Base-by-base conservation (phyloP, 1,140 invertebrate species). In the Megalonaias nervosa region DNA sequence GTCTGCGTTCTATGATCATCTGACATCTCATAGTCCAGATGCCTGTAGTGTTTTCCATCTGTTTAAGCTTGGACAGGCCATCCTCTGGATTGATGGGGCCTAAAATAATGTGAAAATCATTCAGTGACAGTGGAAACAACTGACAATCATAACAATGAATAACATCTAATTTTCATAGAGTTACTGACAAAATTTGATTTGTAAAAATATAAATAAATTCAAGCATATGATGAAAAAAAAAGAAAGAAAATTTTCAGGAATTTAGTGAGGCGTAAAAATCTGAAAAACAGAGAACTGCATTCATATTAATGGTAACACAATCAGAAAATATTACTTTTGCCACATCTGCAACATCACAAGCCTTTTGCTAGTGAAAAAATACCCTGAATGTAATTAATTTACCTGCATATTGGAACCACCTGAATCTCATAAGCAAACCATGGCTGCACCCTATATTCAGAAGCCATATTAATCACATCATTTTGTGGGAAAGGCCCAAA, bases 11-110 rank as follows among this genome's bases (percentile, higher is more conserved):
- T 61, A 99, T 91, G 82, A 95, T 94, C 58, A 99, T 92, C 85
- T 97, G 94, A 96, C 99, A 98, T 89, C 98, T 98, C 92, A 99
- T 98, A 58, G 97, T 99, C 98, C 98, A 99, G 89, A 99, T 99
- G 83, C 97, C 97, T 85, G 97, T 98, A 56, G 96, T 96, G 91
- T 98, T 98, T 92, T 99, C 98, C 91, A 99, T 94, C 90, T 98
- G 96, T 31, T 98, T 92, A 65, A 99, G 93, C 60, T 97, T 93
- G 26, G 97, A 92, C 94, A 99, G 97, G n/a, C 98, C 98, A 92
- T 99, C 98, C 57, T 91, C 87, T 12, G 91, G 89, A 26, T 84
- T 85, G 70, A 89, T 86, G 13, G 88, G 71, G 16, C 90, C 91
- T 96, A 95, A 16, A 82, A 82, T 15, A 67, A 61, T 79, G 15